Evolutionary conservation across 2,113 vertebrate species (phyloP), one percentile per base, ranked within the genome.

Genomic region (Neofelis nebulosa): DNA sequence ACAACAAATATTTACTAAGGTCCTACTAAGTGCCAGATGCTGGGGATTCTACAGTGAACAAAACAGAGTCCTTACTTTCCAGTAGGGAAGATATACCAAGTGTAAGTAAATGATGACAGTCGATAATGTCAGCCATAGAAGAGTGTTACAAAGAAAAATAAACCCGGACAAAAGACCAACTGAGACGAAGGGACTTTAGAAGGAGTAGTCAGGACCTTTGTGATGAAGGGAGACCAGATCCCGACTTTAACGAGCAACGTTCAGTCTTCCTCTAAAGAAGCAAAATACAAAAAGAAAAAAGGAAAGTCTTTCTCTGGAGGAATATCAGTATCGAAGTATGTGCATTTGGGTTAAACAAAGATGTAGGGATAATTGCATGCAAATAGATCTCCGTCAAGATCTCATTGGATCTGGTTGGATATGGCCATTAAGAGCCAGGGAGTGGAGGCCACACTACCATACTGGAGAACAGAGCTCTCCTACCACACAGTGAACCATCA

Each of bases 91-190:
- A 61, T 16, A 57, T 15, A n/a, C 16, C 36, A 11, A 25, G 21
- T n/a, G 29, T 61, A 71, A 29, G 13, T 45, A 33, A 33, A n/a
- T 9, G 31, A 52, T 78, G 71, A 18, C 52, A 21, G 45, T 41
- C 0, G 41, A 52, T 45, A 79, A 18, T 14, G 14, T 9, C 27
- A 52, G 27, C n/a, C 8, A 13, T 1, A 0, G n/a, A 19, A 33
- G 25, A 52, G 18, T 4, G n/a, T 33, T 38, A 38, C 16, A 2
- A 45, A 68, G 36, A 41, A 50, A 52, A 78, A 66, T 86, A 79
- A 68, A 91, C 11, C 57, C 27, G 29, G 61, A 50, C n/a, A 41
- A 68, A 14, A 79, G n/a, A 25, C 13, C 52, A 27, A 92, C 5
- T 18, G n/a, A 1, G 0, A 14, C 13, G 41, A 76, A 45, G 45